phyloP scores from a whole-genome alignment of 2,888 invertebrate species.

The Leucoma salicis region DNA sequence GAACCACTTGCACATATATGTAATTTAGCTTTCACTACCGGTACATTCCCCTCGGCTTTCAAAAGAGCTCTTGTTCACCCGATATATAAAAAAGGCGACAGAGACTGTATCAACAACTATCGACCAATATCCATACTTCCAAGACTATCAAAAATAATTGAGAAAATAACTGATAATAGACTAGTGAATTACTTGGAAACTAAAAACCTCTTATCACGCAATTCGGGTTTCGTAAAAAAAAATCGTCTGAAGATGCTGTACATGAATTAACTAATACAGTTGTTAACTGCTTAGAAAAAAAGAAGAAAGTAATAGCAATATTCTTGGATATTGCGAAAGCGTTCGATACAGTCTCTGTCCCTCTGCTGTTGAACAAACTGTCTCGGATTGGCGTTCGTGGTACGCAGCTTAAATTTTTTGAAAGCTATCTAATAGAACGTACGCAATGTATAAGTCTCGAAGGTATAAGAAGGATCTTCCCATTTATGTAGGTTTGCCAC shows the following conservation, averaged over 20 bases:
- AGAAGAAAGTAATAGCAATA: background rate
- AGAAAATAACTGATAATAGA: background rate
- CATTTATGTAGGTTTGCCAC: background rate
- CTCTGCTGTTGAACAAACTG: background rate
- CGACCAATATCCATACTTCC: background rate
- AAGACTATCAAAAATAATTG: background rate
- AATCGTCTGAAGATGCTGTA: background rate
- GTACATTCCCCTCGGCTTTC: background rate
- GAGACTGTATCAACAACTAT: conserved; percentile 11
- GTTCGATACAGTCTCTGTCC: background rate
- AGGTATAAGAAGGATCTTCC: background rate
- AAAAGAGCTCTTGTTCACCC: background rate
- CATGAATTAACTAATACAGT: background rate
- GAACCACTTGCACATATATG: background rate
- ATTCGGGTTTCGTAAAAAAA: background rate
- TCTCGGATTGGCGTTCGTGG: conserved; percentile 74
- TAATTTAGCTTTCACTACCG: background rate
- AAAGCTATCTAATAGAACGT: background rate
- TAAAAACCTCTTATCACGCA: background rate
- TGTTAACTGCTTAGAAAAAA: background rate
- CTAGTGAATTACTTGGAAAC: background rate
- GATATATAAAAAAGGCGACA: background rate
- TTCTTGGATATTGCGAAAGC: background rate
- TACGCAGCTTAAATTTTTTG: background rate
- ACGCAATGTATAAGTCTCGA: background rate